Conservation (phyloP, 2,888 invertebrate genomes). For the Drosophila hamatofila region DNA sequence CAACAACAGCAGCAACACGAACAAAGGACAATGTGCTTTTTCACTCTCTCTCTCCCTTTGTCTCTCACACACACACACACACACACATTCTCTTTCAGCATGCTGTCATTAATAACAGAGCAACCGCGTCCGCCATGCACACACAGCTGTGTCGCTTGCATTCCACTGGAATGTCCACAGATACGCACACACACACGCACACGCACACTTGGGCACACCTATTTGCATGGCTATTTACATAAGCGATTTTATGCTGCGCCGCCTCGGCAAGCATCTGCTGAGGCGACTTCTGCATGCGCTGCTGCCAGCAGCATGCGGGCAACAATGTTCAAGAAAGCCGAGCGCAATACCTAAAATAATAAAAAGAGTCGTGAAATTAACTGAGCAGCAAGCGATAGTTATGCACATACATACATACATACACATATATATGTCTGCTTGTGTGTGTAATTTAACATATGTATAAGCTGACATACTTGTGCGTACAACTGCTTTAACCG, state of each 20-base stretch:
- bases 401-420: neutral
- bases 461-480: slow-evolving; percentile 1
- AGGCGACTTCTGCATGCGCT: slow-evolving; percentile 43
- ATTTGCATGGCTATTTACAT: slow-evolving; percentile 63
- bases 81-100: slow-evolving; percentile 18
- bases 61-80: neutral
- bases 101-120: slow-evolving; percentile 75
- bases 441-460: slow-evolving; percentile 3
- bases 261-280: slow-evolving; percentile 36
- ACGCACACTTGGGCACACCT: slow-evolving; percentile 1
- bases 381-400: slow-evolving; percentile 23
- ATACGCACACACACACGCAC: slow-evolving; percentile 15
- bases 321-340: slow-evolving; percentile 7
- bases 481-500: slow-evolving; percentile 26
- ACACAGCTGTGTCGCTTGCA: slow-evolving; percentile 29
- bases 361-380: slow-evolving; percentile 4
- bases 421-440: neutral
- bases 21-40: slow-evolving; percentile 21
- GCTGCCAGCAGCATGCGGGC: slow-evolving; percentile 30
- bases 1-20: slow-evolving; percentile 28
- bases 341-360: slow-evolving; percentile 5
- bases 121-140: slow-evolving; percentile 38
- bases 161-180: slow-evolving; percentile 38
- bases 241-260: slow-evolving; percentile 73
- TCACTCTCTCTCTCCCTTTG: slow-evolving; percentile 18